Conservation (phyloP, 2,113 vertebrate species). For the Calyptommatus sinebrachiatus region DNA sequence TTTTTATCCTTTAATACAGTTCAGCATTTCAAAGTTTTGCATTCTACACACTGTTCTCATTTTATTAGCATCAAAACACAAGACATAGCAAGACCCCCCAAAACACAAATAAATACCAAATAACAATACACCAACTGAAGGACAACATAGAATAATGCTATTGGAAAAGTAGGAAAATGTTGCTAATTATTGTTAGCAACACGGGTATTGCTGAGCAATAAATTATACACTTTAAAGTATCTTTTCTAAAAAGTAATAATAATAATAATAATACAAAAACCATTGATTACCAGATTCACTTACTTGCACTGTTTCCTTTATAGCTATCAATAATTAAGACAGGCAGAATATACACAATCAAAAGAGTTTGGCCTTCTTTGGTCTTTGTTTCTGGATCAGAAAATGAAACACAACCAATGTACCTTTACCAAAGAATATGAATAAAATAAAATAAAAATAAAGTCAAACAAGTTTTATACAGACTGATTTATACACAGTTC, state of each 20-base stretch:
- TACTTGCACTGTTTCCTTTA: conserved; percentile 74
- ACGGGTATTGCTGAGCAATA: conserved; percentile 75
- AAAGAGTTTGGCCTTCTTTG: conserved; percentile 79
- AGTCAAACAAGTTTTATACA: conserved; percentile 53
- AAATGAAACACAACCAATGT: conserved; percentile 68
- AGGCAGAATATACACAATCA: conserved; percentile 73
- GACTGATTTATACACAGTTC: conserved; percentile 41
- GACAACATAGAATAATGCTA: conserved; percentile 74
- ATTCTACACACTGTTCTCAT: conserved; percentile 74
- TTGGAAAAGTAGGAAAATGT: conserved; percentile 68
- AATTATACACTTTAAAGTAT: conserved; percentile 63
- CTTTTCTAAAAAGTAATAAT: conserved; percentile 57
- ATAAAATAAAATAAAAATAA: conserved; percentile 37
- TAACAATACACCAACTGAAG: conserved; percentile 74
- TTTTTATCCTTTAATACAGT: conserved; percentile 75
- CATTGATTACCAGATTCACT: conserved; percentile 77
- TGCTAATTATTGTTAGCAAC: conserved; percentile 63
- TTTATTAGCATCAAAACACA: conserved; percentile 78
- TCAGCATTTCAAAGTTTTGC: conserved; percentile 76
- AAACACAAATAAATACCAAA: conserved; percentile 83
- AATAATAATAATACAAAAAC: conserved; percentile 46
- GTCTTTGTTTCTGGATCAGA: conserved; percentile 77
- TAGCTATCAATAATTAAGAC: conserved; percentile 68
- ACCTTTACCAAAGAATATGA: conserved; percentile 62
- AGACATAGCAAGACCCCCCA: conserved; percentile 78